phyloP scores from a whole-genome alignment of 1,140 invertebrate species.

The Ganaspis sp. region DNA sequence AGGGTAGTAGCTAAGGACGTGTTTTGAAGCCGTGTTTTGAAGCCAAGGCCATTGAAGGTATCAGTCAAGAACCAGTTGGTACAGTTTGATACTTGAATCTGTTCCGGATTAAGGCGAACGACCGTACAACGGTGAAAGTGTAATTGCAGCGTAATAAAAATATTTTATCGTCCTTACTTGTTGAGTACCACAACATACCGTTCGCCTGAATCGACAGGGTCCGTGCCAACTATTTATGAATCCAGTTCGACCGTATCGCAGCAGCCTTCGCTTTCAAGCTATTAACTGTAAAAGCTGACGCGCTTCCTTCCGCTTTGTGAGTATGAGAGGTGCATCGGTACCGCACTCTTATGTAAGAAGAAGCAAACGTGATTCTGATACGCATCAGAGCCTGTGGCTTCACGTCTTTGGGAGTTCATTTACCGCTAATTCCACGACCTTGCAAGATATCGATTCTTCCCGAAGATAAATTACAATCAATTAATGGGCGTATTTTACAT shows the following conservation, averaged over 20 bases:
- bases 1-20: neutral
- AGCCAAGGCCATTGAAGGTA: slow-evolving; percentile 48
- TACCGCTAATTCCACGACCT: slow-evolving; percentile 1
- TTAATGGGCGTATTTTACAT: neutral
- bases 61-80: slow-evolving; percentile 44
- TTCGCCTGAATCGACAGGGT: slow-evolving; percentile 41
- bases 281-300: slow-evolving; percentile 63
- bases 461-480: neutral
- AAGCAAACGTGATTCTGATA: slow-evolving; percentile 39
- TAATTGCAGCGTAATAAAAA: slow-evolving; percentile 71
- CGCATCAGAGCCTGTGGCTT: neutral
- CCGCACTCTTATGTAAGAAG: slow-evolving; percentile 44
- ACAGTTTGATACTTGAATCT: slow-evolving; percentile 20
- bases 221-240: slow-evolving; percentile 57
- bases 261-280: slow-evolving; percentile 67
- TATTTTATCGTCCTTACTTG: slow-evolving; percentile 66
- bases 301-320: slow-evolving; percentile 63
- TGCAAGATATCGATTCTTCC: neutral
- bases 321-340: slow-evolving; percentile 36
- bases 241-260: slow-evolving; percentile 65
- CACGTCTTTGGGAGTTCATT: neutral
- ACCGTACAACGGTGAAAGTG: slow-evolving; percentile 70
- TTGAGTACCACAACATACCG: slow-evolving; percentile 50
- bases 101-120: slow-evolving; percentile 62
- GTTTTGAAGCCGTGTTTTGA: neutral